Base-by-base conservation (phyloP, 2,888 invertebrate genomes). In the Agonopterix alstromeriana region DNA sequence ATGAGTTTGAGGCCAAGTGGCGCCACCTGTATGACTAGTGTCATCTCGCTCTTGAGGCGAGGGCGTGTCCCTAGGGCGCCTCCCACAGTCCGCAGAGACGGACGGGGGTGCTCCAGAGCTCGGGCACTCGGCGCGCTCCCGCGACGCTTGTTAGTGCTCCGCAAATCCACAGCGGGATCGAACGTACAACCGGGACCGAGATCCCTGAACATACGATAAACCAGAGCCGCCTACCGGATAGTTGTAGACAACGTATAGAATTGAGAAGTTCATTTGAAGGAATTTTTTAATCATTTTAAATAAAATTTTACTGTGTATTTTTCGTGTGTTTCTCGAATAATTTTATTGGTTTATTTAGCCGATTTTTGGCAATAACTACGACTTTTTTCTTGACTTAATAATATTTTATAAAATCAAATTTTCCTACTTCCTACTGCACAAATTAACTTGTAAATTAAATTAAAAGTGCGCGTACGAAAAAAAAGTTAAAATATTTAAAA, bases 61-160 rank as follows among this genome's bases (percentile, higher is more conserved):
- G 89, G 90, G 90, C 89, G 90, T 90, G 88, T 85, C 85, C 86
- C 85, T 64, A 70, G 85, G 84, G 87, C 82, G 73, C 82, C 82
- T 82, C 86, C 85, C 85, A 74, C 83, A 81, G 84, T 80, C 82
- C 82, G 85, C 85, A 83, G 84, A 85, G 85, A 82, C 80, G 80
- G 85, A 77, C 83, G 84, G 83, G 82, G 85, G 85, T 85, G 82
- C 89, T 80, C 82, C 76, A 84, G 80, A 81, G 87, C 86, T 81
- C 75, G 80, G 79, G 88, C 82, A 82, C 85, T 84, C 80, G 71
- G 82, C 75, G 80, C 74, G 78, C 79, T 86, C 87, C 87, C 86
- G 85, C 82, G 86, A 82, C 86, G 85, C 88, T 85, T 87, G 87
- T 88, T 87, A 87, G 87, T 87, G 87, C 79, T 83, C 83, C 83